Evolutionary conservation across 1,140 invertebrate species (phyloP), one percentile per base, ranked within the genome.

Genomic region (Metaphire vulgaris): DNA sequence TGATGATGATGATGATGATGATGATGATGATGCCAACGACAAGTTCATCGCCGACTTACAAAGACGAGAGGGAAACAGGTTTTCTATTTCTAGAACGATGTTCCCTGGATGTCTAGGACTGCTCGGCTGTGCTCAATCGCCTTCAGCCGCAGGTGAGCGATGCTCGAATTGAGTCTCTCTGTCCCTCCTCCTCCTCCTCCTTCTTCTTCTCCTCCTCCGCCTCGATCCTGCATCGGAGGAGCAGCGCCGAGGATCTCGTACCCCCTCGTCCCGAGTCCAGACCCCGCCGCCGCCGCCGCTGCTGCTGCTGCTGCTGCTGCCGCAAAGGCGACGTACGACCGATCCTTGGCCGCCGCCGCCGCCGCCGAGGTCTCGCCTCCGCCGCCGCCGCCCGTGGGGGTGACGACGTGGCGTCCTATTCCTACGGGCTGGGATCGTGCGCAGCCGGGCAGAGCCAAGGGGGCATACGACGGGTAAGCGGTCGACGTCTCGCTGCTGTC

Each of bases 1-100:
- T 56, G 41, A 56, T 56, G 41, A 56, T 56, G 41, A 56, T 56
- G 41, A 56, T 56, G 41, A 56, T 56, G 41, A 56, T 56, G 41
- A 56, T 56, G 41, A 56, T 56, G 41, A 56, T 56, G 41, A 56
- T 56, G 41, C 6, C 21, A 21, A 56, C 21, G 41, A 56, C 21
- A 21, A 56, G n/a, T n/a, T n/a, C n/a, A n/a, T n/a, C n/a, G n/a
- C n/a, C n/a, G n/a, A n/a, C n/a, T n/a, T n/a, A n/a, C n/a, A n/a
- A n/a, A n/a, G n/a, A n/a, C n/a, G n/a, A n/a, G n/a, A 56, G 41
- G 41, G 21, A 56, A 56, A 56, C n/a, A 56, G 21, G 41, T n/a
- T n/a, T n/a, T n/a, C n/a, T n/a, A n/a, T n/a, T n/a, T n/a, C 41
- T 56, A 56, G 6, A 56, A 12, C 41, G 41, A 56, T 12, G 21